These are phyloP conservation scores for Magallana gigas DNA, from an alignment of 1,140 invertebrate species.

Conservation along the genomic window DNA sequence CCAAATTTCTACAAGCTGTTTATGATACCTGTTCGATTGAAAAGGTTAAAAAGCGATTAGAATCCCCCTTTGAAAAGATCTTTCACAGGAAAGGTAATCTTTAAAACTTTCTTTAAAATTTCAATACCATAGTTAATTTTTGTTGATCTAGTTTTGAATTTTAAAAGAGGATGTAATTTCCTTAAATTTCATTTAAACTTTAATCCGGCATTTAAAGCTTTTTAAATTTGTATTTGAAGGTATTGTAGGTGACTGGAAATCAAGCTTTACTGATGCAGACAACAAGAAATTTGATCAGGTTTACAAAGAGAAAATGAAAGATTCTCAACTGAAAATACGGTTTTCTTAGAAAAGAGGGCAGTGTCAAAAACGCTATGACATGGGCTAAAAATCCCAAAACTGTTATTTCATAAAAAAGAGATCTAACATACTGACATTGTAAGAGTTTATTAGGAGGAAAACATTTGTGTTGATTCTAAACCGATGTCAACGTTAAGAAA, in stretches of 20 bases:
- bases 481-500: too few relatives aligned
- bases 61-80: not conserved
- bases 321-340: conserved; percentile 25
- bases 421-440: too few relatives aligned
- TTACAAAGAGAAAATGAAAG: conserved; percentile 52
- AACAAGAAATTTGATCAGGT: conserved; percentile 52
- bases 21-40: not conserved
- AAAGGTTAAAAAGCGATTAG: not conserved
- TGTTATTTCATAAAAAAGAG: too few relatives aligned
- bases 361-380: too few relatives aligned
- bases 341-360: too few relatives aligned
- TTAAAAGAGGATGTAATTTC: not conserved
- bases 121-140: too few relatives aligned
- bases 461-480: too few relatives aligned
- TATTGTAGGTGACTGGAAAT: conserved; percentile 59
- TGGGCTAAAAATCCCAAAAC: too few relatives aligned
- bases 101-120: too few relatives aligned
- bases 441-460: too few relatives aligned
- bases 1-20: not conserved
- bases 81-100: not conserved
- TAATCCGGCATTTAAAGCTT: too few relatives aligned
- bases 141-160: not conserved
- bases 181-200: too few relatives aligned
- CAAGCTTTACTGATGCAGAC: conserved; percentile 58
- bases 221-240: conserved; percentile 45